Evolutionary conservation across 2,888 invertebrate species (phyloP), one percentile per base, ranked within the genome.

Genomic region (Clistopyga incitator): DNA sequence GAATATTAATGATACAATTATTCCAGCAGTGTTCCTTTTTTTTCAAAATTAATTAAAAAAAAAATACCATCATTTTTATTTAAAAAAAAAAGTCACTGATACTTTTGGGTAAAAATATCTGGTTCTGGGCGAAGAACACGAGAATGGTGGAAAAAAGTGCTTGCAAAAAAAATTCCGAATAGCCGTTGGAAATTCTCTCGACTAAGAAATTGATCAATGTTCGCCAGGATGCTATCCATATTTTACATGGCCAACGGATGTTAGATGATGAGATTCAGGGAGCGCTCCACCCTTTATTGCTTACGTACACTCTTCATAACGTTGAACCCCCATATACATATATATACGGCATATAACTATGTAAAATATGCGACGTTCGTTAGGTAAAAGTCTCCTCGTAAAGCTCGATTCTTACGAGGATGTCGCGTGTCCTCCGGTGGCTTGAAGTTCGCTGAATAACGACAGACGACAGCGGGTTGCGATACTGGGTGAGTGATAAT

Each of bases 341-440:
- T 13, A 13, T 29, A 2, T 29, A 29, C 29, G 29, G 29, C 23
- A 3, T 11, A 61, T 15, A 20, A 13, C 34, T 13, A 50, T 50
- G 61, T 50, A 38, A 56, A 34, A 38, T 70, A 70, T 71, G 47
- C 71, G 20, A 42, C 71, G 70, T 81, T 64, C 54, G 68, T 68
- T 38, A 34, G 38, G 65, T 74, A 68, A 79, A 79, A 78, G 78
- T 75, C 70, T 42, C 45, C 79, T 80, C 84, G 82, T 80, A 82
- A 83, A 85, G 78, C 76, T 67, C 81, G 70, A 83, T 83, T 68
- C 81, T 85, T 85, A 85, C 72, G 85, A 85, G 83, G 47, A 79
- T 71, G 75, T 85, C 74, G 83, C 85, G 85, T 83, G 85, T 81
- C 50, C 65, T 42, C 42, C 56, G 11, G 47, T 25, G 23, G 64